Evolutionary conservation across 1,140 invertebrate genomes (phyloP), one percentile per base, ranked within the genome.

Genomic region (Penaeus indicus): DNA sequence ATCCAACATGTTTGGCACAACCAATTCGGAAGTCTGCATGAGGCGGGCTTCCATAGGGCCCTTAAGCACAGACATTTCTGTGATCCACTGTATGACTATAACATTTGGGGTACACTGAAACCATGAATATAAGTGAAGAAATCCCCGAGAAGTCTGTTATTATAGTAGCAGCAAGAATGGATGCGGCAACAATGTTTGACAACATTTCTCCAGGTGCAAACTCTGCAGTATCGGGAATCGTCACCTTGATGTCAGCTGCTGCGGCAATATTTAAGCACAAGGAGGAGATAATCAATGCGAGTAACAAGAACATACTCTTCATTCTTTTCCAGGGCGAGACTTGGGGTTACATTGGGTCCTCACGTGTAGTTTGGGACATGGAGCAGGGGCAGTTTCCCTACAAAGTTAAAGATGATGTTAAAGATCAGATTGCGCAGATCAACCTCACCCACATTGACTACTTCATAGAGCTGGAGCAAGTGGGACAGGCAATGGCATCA

Each of bases 281-380:
- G 16, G 77, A 91, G 79, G n/a, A 89, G 25, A 78, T 85, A 42
- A n/a, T 85, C 27, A 42, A 60, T 19, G 54, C 75, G 61, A 91
- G 85, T 78, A 85, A 89, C 7, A 87, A 88, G n/a, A 98, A 98
- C 92, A 94, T 99, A 1, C 92, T 98, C 16, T 98, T 98, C 93
- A 94, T 97, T 1, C 92, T 98, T n/a, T 96, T 99, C 88, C 97
- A 98, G 92, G 98, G 98, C 0, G 98, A 99, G 94, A 94, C 97
- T 2, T 98, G 97, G 92, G 98, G 99, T 93, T 99, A 98, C 91
- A 98, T 99, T 91, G 98, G 98, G 13, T 99, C 98, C 0, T 97
- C 97, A 92, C 94, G 97, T 77, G 94, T 98, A 88, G 95, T 98
- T 0, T 98, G 96, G 92, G 97, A 99, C 92, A 95, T 99, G 93